Evolutionary conservation across 2,888 invertebrate genomes (phyloP), one percentile per base, ranked within the genome.

Genomic region (Eupithecia dodoneata): DNA sequence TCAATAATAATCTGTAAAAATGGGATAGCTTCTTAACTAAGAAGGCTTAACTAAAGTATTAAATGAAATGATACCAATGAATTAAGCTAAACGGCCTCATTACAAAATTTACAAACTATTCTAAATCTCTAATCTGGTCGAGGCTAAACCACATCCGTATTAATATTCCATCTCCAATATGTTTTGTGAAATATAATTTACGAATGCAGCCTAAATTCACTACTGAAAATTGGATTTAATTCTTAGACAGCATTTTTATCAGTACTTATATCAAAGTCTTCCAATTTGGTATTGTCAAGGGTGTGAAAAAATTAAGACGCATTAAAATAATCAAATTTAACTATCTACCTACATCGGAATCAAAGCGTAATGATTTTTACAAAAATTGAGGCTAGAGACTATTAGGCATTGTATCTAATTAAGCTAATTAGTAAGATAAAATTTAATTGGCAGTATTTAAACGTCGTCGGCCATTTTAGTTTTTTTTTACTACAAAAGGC

Each of bases 221-320:
- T 91, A 90, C 89, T 81, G 85, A 89, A 91, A 91, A 91, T 90
- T 90, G 90, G 85, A 88, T 87, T 79, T 79, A 42, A 2, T 63
- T 80, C 85, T 72, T 85, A 78, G 70, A 73, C 79, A 85, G 87
- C 85, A 82, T 84, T 82, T 87, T 82, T 87, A 87, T 90, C 88
- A 91, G 89, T 90, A 83, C 88, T 44, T 69, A 18, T 18, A 65
- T 85, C 80, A 81, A 77, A 89, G 88, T 89, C 86, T 89, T 87
- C 85, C 74, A 82, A 86, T 83, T 82, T 81, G 84, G 87, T 91
- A 91, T 91, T 91, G 91, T 91, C 90, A 84, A 82, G 85, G 86
- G 85, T 84, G 79, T 85, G 81, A 79, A 82, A 79, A 80, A 74
- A 81, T 45, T 69, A 69, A 47, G 45, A 10, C 10, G 30, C 10